Base-by-base conservation (phyloP, 1,140 invertebrate genomes). In the Telenomus remus region DNA sequence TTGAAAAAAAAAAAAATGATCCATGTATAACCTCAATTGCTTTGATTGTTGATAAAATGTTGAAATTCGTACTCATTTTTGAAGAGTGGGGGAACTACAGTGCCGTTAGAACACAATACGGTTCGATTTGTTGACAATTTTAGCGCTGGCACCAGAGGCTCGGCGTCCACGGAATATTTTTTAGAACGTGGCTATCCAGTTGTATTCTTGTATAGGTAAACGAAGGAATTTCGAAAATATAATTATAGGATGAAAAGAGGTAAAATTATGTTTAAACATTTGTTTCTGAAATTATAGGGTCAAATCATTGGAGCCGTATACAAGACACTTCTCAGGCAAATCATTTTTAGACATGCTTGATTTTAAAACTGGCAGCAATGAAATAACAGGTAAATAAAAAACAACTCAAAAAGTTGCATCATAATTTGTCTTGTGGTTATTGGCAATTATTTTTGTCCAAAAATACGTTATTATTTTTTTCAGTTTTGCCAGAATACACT, bases 71-170 rank as follows among this genome's bases (percentile, higher is more conserved):
- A 6, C 9, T 39, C 3, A 39, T 39, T 39, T 39, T 39, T 2
- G 3, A 84, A 95, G 95, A 98, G 96, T 79, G 97, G 97, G 14
- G 98, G 98, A 33, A 99, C 98, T 13, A 98, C 95, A 16, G 96
- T 99, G 1, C 98, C 98, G 0, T 87, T 99, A 47, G 98, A 99
- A 84, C 95, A 97, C 80, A 97, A 98, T 80, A 98, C 97, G 4
- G 98, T 99, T 0, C 90, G 98, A 48, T 99, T 96, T 88, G 95
- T 99, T 44, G 98, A 99, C 83, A 99, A 99, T 89, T 99, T 99
- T 87, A 99, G 97, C 86, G 95, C 95, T 11, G 98, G 98, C 37
- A 98, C 94, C 0, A 90, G 98, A 79, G 98, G 98, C 19, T 93
- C 98, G 0, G 92, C 95, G 1, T 99, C 97, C 0, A 92, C 97